Base-by-base conservation (phyloP, 2,113 vertebrate genomes). In the Lepus timidus region DNA sequence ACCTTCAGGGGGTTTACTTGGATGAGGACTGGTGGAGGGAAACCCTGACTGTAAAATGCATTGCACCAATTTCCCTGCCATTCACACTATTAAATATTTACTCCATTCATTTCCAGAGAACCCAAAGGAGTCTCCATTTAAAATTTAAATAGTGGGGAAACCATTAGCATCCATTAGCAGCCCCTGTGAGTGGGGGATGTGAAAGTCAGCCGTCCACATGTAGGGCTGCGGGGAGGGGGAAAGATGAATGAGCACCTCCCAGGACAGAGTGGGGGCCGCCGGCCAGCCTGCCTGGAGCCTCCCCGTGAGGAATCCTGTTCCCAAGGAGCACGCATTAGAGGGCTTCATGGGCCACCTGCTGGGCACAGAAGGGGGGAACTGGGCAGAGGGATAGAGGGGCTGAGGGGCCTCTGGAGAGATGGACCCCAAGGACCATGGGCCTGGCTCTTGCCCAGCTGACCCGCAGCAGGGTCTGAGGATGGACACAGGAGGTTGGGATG, bases 141-240 rank as follows among this genome's bases (percentile, higher is more conserved):
- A 91, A 90, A 75, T 95, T 93, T 90, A 95, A 96, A 85, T 88
- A 88, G 85, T 9, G 49, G 61, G 39, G 58, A 90, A 88, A 16
- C 96, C 92, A 96, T 97, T 96, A 96, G 49, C 96, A 82, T 96
- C 96, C 97, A 96, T 97, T 96, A 97, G 92, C 90, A 79, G 44
- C 74, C 80, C 11, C 14, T 39, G 73, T 22, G 85, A 95, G 73
- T 65, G 36, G 33, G 73, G 27, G 36, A 81, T 94, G 92, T 94
- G 73, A 81, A 93, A 94, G 85, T 82, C 90, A 82, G 0, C 93
- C 95, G 79, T 70, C 76, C 64, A 65, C 55, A 44, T 44, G 61
- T 33, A 49, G 75, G 44, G 44, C 73, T 88, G 73, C 52, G 4
- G 49, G 62, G 67, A 64, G n/a, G 36, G 11, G 58, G 16, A 39